Conservation (phyloP, 2,797 vertebrate species). For the Cygnus olor region DNA sequence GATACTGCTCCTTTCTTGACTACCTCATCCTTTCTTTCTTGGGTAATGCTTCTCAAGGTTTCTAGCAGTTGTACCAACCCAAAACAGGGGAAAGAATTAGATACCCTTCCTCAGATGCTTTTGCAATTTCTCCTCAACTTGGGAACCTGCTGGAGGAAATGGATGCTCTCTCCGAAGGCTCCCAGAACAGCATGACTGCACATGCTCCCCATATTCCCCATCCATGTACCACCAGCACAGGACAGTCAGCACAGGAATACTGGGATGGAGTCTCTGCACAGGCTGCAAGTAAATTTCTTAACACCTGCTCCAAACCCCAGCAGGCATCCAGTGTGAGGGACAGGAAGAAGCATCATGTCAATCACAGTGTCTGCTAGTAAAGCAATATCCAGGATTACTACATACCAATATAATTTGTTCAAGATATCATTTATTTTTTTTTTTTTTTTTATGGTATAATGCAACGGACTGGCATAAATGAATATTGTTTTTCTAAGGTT, state of each 20-base stretch:
- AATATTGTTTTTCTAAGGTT: not conserved
- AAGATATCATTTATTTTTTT: not conserved
- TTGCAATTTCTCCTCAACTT: not conserved
- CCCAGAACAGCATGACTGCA: not conserved
- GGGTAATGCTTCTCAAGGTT: not conserved
- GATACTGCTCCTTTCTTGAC: not conserved
- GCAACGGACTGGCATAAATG: not conserved
- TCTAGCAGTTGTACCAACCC: not conserved
- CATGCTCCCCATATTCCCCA: not conserved
- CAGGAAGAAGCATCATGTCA: not conserved
- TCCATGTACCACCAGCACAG: rapidly evolving
- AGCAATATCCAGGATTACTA: not conserved
- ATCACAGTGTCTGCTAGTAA: not conserved
- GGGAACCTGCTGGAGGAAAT: not conserved
- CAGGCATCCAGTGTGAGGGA: not conserved
- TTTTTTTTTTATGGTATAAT: not conserved
- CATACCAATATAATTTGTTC: rapidly evolving
- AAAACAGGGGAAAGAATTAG: not conserved
- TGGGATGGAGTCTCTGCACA: not conserved
- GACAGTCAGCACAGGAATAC: not conserved
- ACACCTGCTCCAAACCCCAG: not conserved
- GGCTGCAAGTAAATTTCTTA: not conserved
- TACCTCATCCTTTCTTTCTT: not conserved
- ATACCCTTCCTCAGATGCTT: not conserved
- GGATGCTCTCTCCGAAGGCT: not conserved